Evolutionary conservation across 2,797 vertebrate species (phyloP).

Genomic region (Helostoma temminkii): DNA sequence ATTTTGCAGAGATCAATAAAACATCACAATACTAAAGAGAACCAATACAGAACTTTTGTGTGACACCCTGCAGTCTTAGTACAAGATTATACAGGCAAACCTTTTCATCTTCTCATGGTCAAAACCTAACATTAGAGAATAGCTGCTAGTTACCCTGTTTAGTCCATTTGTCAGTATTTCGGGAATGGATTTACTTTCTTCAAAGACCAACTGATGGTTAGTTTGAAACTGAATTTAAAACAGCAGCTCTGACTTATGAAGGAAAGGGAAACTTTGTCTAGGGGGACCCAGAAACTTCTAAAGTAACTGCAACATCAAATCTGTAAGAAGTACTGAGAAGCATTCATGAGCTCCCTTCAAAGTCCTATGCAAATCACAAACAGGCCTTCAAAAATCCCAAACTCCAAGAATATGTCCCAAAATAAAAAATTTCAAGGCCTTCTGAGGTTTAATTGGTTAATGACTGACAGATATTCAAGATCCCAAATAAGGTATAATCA

Average conservation of each 20-base stretch:
- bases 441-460: constrained; percentile 4
- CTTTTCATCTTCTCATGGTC: not conserved
- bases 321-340: constrained; percentile 22
- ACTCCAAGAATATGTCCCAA: constrained; percentile 20
- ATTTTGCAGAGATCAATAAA: not conserved
- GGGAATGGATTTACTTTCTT: not conserved
- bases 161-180: constrained; percentile 9
- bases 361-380: constrained; percentile 45
- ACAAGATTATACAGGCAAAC: not conserved
- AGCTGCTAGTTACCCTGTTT: not conserved
- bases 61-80: not conserved
- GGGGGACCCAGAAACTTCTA: constrained; percentile 22
- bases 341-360: constrained; percentile 38
- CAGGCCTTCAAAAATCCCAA: constrained; percentile 27
- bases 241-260: constrained; percentile 19
- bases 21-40: not conserved
- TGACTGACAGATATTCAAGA: not conserved
- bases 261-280: constrained; percentile 14
- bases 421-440: not conserved
- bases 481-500: not conserved
- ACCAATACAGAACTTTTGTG: not conserved
- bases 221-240: constrained; percentile 38
- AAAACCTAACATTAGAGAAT: not conserved
- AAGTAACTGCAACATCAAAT: constrained; percentile 52
- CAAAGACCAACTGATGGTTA: constrained; percentile 3